Conservation (phyloP, 1,140 invertebrate genomes). For the Drosophila sproati region DNA sequence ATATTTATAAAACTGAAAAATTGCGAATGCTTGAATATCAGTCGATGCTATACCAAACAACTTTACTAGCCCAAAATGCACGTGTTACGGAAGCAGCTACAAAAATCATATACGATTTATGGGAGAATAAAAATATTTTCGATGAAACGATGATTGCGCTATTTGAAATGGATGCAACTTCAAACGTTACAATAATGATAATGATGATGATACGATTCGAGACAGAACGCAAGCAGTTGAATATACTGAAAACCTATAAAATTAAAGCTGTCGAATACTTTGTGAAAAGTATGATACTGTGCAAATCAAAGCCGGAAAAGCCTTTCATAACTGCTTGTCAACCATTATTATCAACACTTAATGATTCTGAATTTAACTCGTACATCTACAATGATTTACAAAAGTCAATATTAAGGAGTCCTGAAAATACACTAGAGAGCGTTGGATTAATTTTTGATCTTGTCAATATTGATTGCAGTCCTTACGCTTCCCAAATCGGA, state of each 20-base stretch:
- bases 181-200: constrained; percentile 63
- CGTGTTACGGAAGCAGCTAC: constrained; percentile 67
- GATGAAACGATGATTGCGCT: constrained; percentile 49
- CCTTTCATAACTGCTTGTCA: constrained; percentile 88
- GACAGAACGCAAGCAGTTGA: constrained; percentile 18
- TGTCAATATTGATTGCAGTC: constrained; percentile 91
- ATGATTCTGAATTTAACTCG: constrained; percentile 90
- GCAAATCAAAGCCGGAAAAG: constrained; percentile 90
- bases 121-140: constrained; percentile 67
- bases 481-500: constrained; percentile 91
- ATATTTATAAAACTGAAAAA: constrained; percentile 73
- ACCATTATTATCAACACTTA: constrained; percentile 88
- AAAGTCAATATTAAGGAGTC: constrained; percentile 96
- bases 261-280: constrained; percentile 89
- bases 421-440: constrained; percentile 94
- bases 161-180: constrained; percentile 66
- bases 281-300: constrained; percentile 92
- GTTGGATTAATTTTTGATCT: constrained; percentile 90
- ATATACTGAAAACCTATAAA: constrained; percentile 83
- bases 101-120: constrained; percentile 72
- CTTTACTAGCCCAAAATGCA: constrained; percentile 50
- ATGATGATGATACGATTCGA: constrained; percentile 60
- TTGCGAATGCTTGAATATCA: constrained; percentile 68
- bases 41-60: constrained; percentile 68
- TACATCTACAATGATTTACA: constrained; percentile 93